Percentiles rank a stretch among this genome's conserved stretches.
phyloP scores from a whole-genome alignment of 2,888 invertebrate genomes.

The Neocrepidodera transversa region DNA sequence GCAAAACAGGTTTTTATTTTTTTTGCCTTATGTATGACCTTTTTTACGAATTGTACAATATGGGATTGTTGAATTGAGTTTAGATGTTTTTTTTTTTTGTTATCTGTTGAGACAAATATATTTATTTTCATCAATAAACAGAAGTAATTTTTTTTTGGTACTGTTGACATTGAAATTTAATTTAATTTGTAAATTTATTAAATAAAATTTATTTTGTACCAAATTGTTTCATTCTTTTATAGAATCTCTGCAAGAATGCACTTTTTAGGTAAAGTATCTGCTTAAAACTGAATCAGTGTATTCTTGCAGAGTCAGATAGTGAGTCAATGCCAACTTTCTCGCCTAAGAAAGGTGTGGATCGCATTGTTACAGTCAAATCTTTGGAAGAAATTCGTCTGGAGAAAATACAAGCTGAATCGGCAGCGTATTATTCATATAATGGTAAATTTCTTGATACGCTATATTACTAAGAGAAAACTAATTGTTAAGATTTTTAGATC shows the following conservation, averaged over 20 bases:
- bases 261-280: slow-evolving; percentile 22
- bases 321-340: slow-evolving; percentile 73
- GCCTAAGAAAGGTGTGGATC: slow-evolving; percentile 63
- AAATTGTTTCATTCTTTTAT: slow-evolving; percentile 39
- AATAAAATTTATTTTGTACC: slow-evolving; percentile 38
- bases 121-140: slow-evolving; percentile 42
- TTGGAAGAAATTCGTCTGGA: slow-evolving; percentile 74
- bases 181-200: slow-evolving; percentile 28
- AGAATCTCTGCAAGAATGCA: slow-evolving; percentile 59
- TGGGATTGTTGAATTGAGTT: slow-evolving; percentile 37
- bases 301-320: slow-evolving; percentile 72
- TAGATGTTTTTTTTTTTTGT: slow-evolving; percentile 32
- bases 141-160: slow-evolving; percentile 27
- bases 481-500: slow-evolving; percentile 13
- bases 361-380: slow-evolving; percentile 65
- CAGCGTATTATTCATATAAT: slow-evolving; percentile 75
- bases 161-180: slow-evolving; percentile 25
- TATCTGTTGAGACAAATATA: slow-evolving; percentile 40
- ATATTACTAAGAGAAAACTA: too few relatives aligned
- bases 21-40: slow-evolving; percentile 47
- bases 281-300: slow-evolving; percentile 31
- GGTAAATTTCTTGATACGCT: slow-evolving; percentile 50
- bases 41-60: slow-evolving; percentile 30
- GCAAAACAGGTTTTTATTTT: slow-evolving; percentile 37
- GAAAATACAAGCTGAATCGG: slow-evolving; percentile 74